Evolutionary conservation across 1,140 invertebrate genomes (phyloP).

Genomic region (Eupristina koningsbergeri): DNA sequence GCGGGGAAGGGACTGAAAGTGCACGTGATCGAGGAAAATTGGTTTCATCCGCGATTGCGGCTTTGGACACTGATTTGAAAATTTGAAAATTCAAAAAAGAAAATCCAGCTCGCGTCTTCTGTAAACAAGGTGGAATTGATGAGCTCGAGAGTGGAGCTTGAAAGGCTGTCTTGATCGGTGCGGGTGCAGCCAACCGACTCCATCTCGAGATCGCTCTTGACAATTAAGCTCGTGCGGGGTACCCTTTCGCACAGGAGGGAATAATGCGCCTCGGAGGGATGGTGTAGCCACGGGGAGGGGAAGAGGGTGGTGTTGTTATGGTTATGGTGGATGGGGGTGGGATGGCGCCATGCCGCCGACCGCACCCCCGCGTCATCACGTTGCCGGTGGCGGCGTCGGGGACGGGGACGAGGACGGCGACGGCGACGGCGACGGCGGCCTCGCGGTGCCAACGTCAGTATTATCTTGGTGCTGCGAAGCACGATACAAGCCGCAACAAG

Average conservation of each 20-base stretch:
- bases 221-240: background rate
- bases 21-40: too few species aligned
- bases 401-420: too few species aligned
- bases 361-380: constrained; percentile 7
- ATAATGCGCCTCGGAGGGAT: background rate
- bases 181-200: too few species aligned
- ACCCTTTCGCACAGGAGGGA: background rate
- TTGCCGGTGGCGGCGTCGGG: constrained; percentile 22
- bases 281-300: background rate
- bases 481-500: constrained; percentile 32
- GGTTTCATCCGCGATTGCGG: too few species aligned
- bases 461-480: constrained; percentile 30
- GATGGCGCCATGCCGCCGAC: constrained; percentile 16
- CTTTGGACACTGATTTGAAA: too few species aligned
- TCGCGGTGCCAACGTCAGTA: constrained; percentile 35
- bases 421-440: constrained; percentile 10
- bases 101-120: background rate
- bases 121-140: background rate
- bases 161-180: too few species aligned
- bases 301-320: background rate
- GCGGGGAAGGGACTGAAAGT: too few species aligned
- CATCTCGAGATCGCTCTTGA: background rate
- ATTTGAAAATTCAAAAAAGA: too few species aligned
- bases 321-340: background rate
- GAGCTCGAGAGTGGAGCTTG: too few species aligned